Evolutionary conservation across 2,888 invertebrate species (phyloP).

Genomic region (Apotomis capreana): DNA sequence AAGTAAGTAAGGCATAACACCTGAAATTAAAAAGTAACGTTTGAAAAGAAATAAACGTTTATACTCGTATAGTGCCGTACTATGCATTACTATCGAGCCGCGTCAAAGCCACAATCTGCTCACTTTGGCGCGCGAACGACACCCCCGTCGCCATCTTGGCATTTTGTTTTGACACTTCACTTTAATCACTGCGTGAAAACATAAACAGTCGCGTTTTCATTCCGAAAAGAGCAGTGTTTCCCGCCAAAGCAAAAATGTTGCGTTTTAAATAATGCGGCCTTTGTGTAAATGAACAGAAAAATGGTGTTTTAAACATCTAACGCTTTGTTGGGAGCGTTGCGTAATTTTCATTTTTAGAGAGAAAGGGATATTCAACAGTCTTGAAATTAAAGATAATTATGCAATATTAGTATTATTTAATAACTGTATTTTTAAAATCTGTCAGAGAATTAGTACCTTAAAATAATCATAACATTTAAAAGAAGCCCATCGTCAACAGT

Average conservation of each 20-base stretch:
- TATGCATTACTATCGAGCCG: conserved; percentile 61
- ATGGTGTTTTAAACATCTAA: conserved; percentile 40
- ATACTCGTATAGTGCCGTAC: conserved; percentile 55
- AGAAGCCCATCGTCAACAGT: too few species aligned
- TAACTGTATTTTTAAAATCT: too few species aligned
- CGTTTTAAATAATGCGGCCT: conserved; percentile 58
- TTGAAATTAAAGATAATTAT: too few species aligned
- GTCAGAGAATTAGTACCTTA: too few species aligned
- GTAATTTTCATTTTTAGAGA: conserved; percentile 16
- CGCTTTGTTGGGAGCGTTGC: conserved; percentile 13
- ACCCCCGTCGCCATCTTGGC: conserved; percentile 58
- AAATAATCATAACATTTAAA: too few species aligned
- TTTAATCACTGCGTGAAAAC: conserved; percentile 80
- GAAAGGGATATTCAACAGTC: background rate
- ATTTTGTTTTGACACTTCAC: conserved; percentile 83
- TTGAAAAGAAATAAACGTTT: conserved; percentile 61
- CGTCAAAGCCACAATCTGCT: conserved; percentile 67
- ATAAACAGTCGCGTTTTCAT: conserved; percentile 76
- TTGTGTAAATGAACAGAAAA: conserved; percentile 50
- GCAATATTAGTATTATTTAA: too few species aligned
- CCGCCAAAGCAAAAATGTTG: conserved; percentile 57
- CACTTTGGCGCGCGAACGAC: conserved; percentile 56
- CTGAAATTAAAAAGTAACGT: conserved; percentile 36
- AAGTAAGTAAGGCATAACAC: background rate
- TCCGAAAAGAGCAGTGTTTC: conserved; percentile 74